phyloP scores from a whole-genome alignment of 2,113 vertebrate genomes.

The Pluvialis apricaria region DNA sequence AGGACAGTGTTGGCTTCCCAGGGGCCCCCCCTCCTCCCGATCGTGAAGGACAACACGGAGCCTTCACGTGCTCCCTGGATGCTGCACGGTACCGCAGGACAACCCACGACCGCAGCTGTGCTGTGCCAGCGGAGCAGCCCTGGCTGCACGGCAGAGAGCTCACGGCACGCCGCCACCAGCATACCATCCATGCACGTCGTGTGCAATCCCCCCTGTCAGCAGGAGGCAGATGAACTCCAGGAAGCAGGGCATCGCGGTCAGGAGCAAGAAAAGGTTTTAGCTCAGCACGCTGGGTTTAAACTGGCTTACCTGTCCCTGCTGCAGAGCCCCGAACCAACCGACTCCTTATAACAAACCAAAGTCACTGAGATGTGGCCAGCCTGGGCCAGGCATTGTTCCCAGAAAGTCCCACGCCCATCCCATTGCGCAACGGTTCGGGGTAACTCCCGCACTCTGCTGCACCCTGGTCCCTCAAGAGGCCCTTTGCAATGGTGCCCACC shows the following conservation, averaged over 20 bases:
- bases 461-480: background rate
- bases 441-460: background rate
- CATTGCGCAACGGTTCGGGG: background rate
- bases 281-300: background rate
- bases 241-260: accelerated
- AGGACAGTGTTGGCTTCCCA: background rate
- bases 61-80: background rate
- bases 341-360: background rate
- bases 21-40: accelerated
- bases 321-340: background rate
- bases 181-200: accelerated
- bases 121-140: background rate
- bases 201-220: background rate
- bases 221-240: background rate
- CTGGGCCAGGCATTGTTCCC: background rate
- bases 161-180: background rate
- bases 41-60: accelerated
- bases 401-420: background rate
- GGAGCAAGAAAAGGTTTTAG: background rate
- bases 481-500: background rate
- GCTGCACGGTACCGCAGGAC: background rate
- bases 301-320: background rate
- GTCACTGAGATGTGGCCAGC: background rate
- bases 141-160: background rate
- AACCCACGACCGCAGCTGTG: background rate